These are phyloP conservation scores for Halcyon badia DNA, from an alignment of 2,797 vertebrate species.

Conservation along the genomic window DNA sequence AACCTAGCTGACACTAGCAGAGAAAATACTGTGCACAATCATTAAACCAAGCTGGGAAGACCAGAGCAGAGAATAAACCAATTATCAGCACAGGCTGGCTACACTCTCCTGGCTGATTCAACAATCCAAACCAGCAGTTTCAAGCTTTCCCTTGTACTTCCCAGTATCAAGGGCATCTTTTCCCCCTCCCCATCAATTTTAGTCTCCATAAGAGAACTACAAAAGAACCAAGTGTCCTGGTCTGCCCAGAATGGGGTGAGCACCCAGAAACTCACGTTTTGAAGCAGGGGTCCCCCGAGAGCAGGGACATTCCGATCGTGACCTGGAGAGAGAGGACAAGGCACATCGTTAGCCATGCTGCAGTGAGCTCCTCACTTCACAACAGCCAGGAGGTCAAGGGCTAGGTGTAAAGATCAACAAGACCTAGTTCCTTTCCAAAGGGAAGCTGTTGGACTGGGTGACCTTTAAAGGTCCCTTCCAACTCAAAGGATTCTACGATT, in stretches of 20 bases:
- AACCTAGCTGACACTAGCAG: not conserved
- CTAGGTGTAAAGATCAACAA: not conserved
- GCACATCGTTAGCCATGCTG: not conserved
- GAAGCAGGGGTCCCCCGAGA: constrained; percentile 97
- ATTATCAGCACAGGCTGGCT: not conserved
- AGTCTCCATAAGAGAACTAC: not conserved
- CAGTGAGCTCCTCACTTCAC: not conserved
- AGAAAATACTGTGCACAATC: not conserved
- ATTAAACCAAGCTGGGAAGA: not conserved
- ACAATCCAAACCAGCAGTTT: not conserved
- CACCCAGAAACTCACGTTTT: constrained; percentile 90
- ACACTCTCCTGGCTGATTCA: not conserved
- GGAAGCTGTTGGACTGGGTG: not conserved
- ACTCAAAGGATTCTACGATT: not conserved
- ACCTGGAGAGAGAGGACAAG: constrained; percentile 81
- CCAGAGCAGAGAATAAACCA: not conserved
- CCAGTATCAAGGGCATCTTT: not conserved
- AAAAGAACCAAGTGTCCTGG: not conserved
- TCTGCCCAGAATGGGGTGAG: rapidly evolving
- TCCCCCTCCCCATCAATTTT: not conserved
- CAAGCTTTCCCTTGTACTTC: not conserved
- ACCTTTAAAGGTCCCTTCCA: not conserved
- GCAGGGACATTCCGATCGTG: constrained; percentile 94
- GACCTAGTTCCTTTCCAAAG: not conserved
- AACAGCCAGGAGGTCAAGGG: not conserved